Evolutionary conservation across 2,888 invertebrate species (phyloP).

Genomic region (Cryptocephalus primarius): DNA sequence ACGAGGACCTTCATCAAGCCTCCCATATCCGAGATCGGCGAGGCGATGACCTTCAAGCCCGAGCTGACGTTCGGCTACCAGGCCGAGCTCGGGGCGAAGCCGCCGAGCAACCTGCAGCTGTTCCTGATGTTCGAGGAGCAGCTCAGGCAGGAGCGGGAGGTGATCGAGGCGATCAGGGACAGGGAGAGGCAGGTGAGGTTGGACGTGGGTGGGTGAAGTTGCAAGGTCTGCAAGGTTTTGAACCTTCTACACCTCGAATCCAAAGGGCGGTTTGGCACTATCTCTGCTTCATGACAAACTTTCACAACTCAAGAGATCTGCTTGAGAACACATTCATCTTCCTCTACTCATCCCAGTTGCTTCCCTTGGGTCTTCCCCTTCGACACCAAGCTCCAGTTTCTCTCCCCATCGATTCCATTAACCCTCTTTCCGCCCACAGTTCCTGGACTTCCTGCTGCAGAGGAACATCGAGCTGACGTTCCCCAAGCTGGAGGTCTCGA

Average conservation of each 20-base stretch:
- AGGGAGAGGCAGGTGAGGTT: constrained; percentile 34
- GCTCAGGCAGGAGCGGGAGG: constrained; percentile 49
- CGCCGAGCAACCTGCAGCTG: constrained; percentile 50
- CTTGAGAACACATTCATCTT: too few species aligned
- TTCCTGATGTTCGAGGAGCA: constrained; percentile 52
- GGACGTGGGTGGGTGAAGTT: too few species aligned
- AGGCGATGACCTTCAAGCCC: constrained; percentile 52
- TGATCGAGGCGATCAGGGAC: constrained; percentile 44
- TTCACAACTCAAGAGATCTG: too few species aligned
- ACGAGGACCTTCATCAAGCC: constrained; percentile 59
- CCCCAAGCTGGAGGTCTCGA: constrained; percentile 41
- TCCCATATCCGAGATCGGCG: constrained; percentile 57
- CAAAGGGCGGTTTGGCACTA: too few species aligned
- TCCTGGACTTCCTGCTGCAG: constrained; percentile 38
- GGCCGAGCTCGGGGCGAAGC: constrained; percentile 50
- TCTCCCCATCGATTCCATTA: too few species aligned
- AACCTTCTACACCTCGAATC: background rate
- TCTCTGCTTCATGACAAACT: too few species aligned
- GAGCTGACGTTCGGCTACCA: constrained; percentile 55
- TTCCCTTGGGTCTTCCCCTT: too few species aligned
- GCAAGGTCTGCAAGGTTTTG: too few species aligned
- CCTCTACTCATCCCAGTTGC: too few species aligned
- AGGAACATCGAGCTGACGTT: constrained; percentile 39
- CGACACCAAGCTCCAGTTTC: too few species aligned
- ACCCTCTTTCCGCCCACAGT: constrained; percentile 15